phyloP scores from a whole-genome alignment of 2,797 vertebrate species.

The Poeciliopsis infans region DNA sequence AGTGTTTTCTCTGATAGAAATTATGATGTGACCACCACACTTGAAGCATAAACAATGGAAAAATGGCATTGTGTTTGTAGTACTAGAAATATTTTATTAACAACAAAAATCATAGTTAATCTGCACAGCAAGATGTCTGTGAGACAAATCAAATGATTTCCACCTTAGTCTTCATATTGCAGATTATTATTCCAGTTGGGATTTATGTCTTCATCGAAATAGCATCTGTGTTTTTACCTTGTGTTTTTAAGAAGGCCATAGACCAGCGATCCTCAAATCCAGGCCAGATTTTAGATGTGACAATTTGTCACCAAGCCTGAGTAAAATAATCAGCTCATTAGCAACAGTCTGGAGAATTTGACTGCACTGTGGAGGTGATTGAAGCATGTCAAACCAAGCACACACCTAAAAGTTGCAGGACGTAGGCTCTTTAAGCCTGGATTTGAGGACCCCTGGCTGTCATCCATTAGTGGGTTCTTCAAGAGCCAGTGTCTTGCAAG shows the following conservation, averaged over 20 bases:
- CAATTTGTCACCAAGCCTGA: too few relatives aligned
- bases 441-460: too few relatives aligned
- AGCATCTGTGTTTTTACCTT: neutral
- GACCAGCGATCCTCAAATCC: neutral
- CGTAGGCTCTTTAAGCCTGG: too few relatives aligned
- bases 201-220: too few relatives aligned
- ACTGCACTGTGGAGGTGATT: too few relatives aligned
- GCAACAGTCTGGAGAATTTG: too few relatives aligned
- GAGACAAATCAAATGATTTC: neutral
- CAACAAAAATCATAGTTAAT: neutral
- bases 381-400: too few relatives aligned
- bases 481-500: neutral
- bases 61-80: neutral
- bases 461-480: neutral
- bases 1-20: neutral
- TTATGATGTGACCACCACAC: neutral
- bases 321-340: too few relatives aligned
- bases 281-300: too few relatives aligned
- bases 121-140: neutral
- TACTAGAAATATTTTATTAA: neutral
- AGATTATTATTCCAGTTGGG: neutral
- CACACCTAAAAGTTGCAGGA: too few relatives aligned
- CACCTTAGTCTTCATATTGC: neutral
- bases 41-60: neutral
- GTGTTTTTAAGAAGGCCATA: neutral